Evolutionary conservation across 2,888 invertebrate genomes (phyloP).

Genomic region (Chaetogeoica ovagalla): DNA sequence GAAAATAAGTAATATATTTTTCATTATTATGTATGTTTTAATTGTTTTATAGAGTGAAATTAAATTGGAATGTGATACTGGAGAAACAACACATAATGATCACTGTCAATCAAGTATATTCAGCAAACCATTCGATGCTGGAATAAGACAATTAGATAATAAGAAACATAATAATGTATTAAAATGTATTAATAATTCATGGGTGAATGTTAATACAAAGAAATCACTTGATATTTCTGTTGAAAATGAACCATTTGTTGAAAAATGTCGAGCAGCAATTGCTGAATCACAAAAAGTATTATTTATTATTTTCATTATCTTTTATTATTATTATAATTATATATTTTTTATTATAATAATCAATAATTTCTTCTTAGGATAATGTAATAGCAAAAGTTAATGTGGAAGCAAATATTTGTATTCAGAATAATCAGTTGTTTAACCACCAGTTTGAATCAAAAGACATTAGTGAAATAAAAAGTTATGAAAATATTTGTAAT

Average conservation of each 20-base stretch:
- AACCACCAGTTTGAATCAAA: background rate
- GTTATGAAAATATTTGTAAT: background rate
- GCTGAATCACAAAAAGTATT: background rate
- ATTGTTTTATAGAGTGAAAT: slow-evolving; percentile 17
- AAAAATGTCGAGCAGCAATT: background rate
- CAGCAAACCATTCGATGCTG: background rate
- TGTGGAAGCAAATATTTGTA: background rate
- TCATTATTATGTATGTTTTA: background rate
- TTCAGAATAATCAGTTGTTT: background rate
- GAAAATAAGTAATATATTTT: background rate
- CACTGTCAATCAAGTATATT: background rate
- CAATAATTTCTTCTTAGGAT: background rate
- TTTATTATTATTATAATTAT: background rate
- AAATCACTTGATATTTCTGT: background rate
- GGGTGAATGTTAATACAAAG: background rate
- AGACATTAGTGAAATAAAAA: background rate
- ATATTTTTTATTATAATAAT: background rate
- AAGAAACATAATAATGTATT: background rate
- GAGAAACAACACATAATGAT: background rate
- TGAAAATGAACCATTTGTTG: background rate
- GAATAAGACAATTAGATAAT: background rate
- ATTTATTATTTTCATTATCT: background rate
- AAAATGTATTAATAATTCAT: slow-evolving; percentile 7
- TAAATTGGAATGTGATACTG: background rate
- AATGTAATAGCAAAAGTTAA: background rate